Evolutionary conservation across 2,888 invertebrate genomes (phyloP), one percentile per base, ranked within the genome.

Genomic region (Corythucha ciliata): DNA sequence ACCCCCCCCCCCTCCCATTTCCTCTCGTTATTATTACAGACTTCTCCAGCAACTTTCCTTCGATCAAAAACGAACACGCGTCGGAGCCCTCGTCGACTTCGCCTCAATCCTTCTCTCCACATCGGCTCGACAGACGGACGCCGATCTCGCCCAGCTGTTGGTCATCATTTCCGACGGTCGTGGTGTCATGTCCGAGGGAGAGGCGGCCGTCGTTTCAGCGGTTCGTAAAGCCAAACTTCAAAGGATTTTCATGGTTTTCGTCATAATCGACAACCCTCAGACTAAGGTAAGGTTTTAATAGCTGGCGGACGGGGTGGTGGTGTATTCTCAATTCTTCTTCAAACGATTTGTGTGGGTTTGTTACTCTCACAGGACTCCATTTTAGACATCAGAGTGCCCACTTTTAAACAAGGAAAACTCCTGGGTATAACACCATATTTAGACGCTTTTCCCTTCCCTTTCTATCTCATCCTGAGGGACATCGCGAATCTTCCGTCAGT

Each of bases 381-480:
- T 61, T 71, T 89, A 61, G 91, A 97, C 66, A 88, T 93, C 62
- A 76, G 83, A 57, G 80, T 83, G 62, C 87, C 90, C 1, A 68
- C 83, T 14, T 83, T 86, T 65, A 72, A 73, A 3, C 74, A 74
- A 25, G 72, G 74, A 54, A 72, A 76, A 58, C 64, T 77, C 14
- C 65, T 76, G 4, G 74, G 75, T 40, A 83, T 92, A 62, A 76
- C 78, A 59, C 79, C 84, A 0, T 97, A 97, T 67, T 79, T 99
- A 74, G 94, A 96, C 63, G 79, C 78, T 41, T 99, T 99, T 70
- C 98, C 98, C 1, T 98, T 99, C 69, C 94, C 96, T 0, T 97
- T 91, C 73, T 99, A 98, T 69, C 77, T 98, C 42, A 85, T 98
- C 62, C 76, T 99, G 24, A 72, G 90, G 53, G 91, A 97, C 65